phyloP scores from a whole-genome alignment of 2,888 invertebrate genomes.

The Hirtodrosophila cameraria region DNA sequence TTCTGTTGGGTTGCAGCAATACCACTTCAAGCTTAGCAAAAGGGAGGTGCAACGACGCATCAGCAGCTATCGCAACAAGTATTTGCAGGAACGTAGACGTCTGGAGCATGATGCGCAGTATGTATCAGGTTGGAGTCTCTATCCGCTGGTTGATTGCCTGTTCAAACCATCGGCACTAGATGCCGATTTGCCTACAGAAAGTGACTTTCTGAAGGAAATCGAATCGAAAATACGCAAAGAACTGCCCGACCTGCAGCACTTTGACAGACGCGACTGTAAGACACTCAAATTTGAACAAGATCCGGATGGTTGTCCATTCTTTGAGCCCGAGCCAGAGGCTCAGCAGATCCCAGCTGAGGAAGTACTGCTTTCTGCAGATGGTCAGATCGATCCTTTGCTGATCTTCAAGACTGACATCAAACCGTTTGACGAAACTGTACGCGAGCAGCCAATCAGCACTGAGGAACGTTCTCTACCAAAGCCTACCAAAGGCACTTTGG shows the following conservation, averaged over 20 bases:
- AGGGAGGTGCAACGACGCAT: constrained; percentile 79
- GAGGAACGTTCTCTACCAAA: constrained; percentile 31
- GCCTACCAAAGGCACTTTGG: too few relatives aligned
- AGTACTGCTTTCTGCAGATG: neutral
- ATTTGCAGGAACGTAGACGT: constrained; percentile 64
- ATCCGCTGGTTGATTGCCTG: constrained; percentile 60
- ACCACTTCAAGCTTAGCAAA: constrained; percentile 69
- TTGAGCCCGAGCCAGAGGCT: neutral
- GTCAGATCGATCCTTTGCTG: too few relatives aligned
- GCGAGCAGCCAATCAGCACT: neutral
- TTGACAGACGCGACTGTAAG: constrained; percentile 24
- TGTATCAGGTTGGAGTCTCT: constrained; percentile 70
- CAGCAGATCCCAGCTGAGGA: constrained; percentile 22
- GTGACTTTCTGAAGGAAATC: constrained; percentile 8
- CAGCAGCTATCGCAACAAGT: constrained; percentile 71
- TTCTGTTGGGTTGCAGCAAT: constrained; percentile 59
- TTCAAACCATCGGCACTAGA: constrained; percentile 13
- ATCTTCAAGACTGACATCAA: constrained; percentile 15
- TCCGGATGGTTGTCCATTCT: constrained; percentile 56
- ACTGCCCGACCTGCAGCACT: constrained; percentile 24
- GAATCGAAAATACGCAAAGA: constrained; percentile 23
- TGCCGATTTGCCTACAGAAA: constrained; percentile 2
- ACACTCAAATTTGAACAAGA: constrained; percentile 41
- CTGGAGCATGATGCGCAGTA: constrained; percentile 35
- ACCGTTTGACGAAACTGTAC: neutral